Conservation (phyloP, 2,797 vertebrate genomes). For the Rhinatrema bivittatum region DNA sequence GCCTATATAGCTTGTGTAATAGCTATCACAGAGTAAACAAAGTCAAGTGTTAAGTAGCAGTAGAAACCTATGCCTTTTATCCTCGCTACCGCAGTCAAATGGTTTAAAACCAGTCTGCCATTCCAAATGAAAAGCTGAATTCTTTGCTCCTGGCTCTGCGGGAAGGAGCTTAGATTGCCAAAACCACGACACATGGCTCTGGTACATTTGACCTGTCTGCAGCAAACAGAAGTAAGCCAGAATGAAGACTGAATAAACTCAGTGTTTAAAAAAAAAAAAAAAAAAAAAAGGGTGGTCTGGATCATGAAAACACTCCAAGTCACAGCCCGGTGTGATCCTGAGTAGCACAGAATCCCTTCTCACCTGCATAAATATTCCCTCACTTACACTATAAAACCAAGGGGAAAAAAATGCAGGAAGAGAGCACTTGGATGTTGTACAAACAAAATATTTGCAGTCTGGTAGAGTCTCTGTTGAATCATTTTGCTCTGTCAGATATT, state of each 20-base stretch:
- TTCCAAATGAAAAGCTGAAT: slow-evolving; percentile 14
- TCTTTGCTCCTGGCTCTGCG: slow-evolving; percentile 16
- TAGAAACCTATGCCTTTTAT: slow-evolving; percentile 8
- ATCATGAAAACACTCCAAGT: slow-evolving; percentile 1
- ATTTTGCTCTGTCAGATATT: background rate
- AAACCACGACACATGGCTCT: slow-evolving; percentile 22
- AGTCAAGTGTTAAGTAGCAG: slow-evolving; percentile 1
- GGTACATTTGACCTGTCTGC: slow-evolving; percentile 7
- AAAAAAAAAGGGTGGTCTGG: slow-evolving; percentile 13
- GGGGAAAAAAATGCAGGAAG: too few species aligned
- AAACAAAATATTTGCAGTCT: background rate
- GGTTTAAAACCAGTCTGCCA: slow-evolving; percentile 4
- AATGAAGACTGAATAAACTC: slow-evolving; percentile 5
- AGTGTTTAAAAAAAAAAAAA: slow-evolving; percentile 14
- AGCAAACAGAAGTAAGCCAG: slow-evolving; percentile 5
- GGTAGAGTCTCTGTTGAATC: background rate
- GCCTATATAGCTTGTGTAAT: background rate
- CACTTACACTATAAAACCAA: slow-evolving; percentile 3
- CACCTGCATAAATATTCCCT: slow-evolving; percentile 18
- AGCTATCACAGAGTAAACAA: slow-evolving; percentile 10
- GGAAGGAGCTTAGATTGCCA: slow-evolving; percentile 17
- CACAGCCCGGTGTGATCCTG: background rate
- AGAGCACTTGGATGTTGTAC: slow-evolving; percentile 5
- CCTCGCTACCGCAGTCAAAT: background rate
- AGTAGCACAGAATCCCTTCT: background rate